phyloP scores from a whole-genome alignment of 2,888 invertebrate genomes.

The Limulus polyphemus region DNA sequence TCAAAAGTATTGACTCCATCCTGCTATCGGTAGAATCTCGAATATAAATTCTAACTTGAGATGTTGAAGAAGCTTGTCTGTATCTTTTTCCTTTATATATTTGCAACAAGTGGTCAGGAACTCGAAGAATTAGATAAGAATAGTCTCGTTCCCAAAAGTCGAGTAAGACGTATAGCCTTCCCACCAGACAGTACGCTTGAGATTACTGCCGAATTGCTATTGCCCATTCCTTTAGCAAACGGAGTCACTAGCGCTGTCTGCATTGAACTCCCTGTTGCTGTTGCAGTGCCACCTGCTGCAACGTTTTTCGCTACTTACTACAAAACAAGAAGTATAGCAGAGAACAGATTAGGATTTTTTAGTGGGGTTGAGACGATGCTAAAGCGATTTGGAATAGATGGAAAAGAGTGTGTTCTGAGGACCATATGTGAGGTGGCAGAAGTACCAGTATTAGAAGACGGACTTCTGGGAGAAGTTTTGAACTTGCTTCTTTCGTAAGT shows the following conservation, averaged over 20 bases:
- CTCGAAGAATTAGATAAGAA: no score
- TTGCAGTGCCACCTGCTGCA: not conserved
- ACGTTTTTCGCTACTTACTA: not conserved
- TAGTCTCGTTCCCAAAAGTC: not conserved
- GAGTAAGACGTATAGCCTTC: not conserved
- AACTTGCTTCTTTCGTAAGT: not conserved
- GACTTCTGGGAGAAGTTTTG: not conserved
- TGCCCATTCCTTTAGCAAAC: not conserved
- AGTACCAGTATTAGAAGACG: not conserved
- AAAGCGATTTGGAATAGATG: not conserved
- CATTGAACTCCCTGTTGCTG: not conserved
- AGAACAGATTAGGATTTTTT: not conserved
- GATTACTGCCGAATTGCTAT: not conserved
- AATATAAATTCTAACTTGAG: no score
- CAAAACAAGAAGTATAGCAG: not conserved
- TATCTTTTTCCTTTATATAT: no score
- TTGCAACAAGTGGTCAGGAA: no score
- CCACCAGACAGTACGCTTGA: not conserved
- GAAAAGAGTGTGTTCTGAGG: not conserved
- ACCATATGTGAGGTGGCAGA: not conserved
- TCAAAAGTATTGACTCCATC: no score
- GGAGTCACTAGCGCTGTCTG: not conserved
- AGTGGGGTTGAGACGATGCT: not conserved
- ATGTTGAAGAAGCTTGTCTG: no score
- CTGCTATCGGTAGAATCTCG: no score